Evolutionary conservation across 2,888 invertebrate species (phyloP).

Genomic region (Trachelus iudaicus): DNA sequence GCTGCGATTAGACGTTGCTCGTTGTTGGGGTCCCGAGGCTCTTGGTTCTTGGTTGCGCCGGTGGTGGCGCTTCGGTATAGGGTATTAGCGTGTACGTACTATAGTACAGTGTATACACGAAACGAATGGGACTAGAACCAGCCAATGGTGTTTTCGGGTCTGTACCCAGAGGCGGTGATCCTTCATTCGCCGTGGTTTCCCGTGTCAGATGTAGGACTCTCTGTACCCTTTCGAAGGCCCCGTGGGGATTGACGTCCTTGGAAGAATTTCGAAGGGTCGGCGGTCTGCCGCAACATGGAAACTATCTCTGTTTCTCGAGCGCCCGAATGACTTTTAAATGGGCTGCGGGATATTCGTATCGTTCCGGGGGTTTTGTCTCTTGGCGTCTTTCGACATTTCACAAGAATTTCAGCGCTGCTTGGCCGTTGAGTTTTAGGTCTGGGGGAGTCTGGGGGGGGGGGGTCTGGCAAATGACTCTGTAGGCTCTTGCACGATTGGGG

Average conservation of each 20-base stretch:
- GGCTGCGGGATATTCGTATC: neutral
- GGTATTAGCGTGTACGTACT: too few species aligned
- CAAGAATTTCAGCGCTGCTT: neutral
- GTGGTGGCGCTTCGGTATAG: too few species aligned
- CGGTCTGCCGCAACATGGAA: neutral
- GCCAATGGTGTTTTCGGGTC: neutral
- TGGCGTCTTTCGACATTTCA: constrained; percentile 17
- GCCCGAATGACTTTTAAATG: neutral
- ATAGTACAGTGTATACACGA: too few species aligned
- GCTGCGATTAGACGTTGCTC: too few species aligned
- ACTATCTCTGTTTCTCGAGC: neutral
- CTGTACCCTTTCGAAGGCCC: too few species aligned
- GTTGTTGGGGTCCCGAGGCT: too few species aligned
- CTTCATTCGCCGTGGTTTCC: neutral
- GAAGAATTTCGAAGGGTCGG: too few species aligned
- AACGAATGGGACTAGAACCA: too few species aligned
- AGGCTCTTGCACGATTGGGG: neutral
- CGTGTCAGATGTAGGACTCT: neutral
- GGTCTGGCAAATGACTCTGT: too few species aligned
- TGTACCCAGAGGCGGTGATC: neutral
- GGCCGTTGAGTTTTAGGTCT: neutral
- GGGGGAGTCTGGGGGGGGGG: too few species aligned
- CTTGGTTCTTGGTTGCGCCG: too few species aligned
- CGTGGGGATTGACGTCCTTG: too few species aligned
- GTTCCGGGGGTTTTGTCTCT: neutral